Evolutionary conservation across 2,113 vertebrate species (phyloP).

Genomic region (Hypanus sabinus): DNA sequence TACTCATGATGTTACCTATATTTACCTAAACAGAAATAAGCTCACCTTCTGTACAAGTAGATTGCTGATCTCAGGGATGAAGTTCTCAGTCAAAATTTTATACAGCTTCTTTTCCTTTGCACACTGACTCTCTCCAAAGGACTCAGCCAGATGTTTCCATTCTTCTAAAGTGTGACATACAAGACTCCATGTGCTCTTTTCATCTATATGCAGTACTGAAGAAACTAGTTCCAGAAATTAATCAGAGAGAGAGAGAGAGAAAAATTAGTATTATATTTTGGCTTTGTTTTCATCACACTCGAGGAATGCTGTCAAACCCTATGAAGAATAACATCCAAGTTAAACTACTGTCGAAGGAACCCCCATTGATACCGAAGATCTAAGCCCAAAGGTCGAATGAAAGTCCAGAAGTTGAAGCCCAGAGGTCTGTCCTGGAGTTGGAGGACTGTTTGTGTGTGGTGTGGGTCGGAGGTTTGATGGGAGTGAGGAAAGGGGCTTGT

Average conservation of each 20-base stretch:
- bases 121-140: slow-evolving; percentile 33
- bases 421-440: too few species aligned
- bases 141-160: slow-evolving; percentile 15
- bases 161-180: slow-evolving; percentile 38
- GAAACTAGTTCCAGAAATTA: slow-evolving; percentile 3
- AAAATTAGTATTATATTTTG: background rate
- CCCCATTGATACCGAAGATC: background rate
- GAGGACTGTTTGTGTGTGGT: too few species aligned
- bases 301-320: background rate
- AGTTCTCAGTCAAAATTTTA: slow-evolving; percentile 27
- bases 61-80: slow-evolving; percentile 37
- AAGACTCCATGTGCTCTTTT: slow-evolving; percentile 32
- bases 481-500: too few species aligned
- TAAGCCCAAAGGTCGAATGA: too few species aligned
- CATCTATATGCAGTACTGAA: background rate
- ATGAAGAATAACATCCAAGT: background rate
- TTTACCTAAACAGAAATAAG: background rate
- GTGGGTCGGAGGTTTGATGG: too few species aligned
- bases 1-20: too few species aligned
- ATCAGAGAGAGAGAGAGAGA: background rate
- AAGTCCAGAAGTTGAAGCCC: too few species aligned
- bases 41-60: slow-evolving; percentile 38
- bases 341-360: background rate
- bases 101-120: slow-evolving; percentile 34
- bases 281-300: background rate